Evolutionary conservation across 2,888 invertebrate genomes (phyloP), one percentile per base, ranked within the genome.

Genomic region (Temnothorax rugatulus): DNA sequence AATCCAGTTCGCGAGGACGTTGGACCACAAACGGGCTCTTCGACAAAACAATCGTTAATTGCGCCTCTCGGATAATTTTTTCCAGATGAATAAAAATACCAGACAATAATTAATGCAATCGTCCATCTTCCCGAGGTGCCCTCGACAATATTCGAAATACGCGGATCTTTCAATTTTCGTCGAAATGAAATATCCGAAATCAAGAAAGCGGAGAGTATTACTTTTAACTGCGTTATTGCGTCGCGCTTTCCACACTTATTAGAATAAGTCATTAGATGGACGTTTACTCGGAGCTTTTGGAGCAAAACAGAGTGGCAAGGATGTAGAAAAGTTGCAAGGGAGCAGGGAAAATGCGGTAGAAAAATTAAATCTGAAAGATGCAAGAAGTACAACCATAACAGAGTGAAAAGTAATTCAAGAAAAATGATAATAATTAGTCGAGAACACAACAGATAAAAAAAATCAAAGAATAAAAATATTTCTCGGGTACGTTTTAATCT

Each of bases 1-100:
- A 69, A 79, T 69, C 66, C 79, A 69, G 59, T 69, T 71, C 25
- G 73, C 59, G 47, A 68, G 52, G n/a, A 52, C 52, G 21, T 50
- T 25, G 29, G 5, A n/a, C 41, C 44, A 15, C 44, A 15, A 44
- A 52, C 0, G 11, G 38, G 13, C 5, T 5, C n/a, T 9, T 7
- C 66, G 52, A 41, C 9, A 4, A 75, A 75, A 34, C 18, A 7
- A 9, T 41, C 41, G 18, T 57, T 47, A 15, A 15, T 75, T 34
- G 47, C n/a, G n/a, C n/a, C 34, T 59, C n/a, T 3, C 1, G 7
- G 29, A 1, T 61, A 1, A 25, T 29, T 29, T 29, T 47, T 44
- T 29, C 4, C n/a, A 18, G 25, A 13, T 0, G 11, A 25, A 7
- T 7, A 18, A 61, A 34, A 34, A 7, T 34, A 7, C 34, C 34